phyloP scores from a whole-genome alignment of 2,797 vertebrate species.

The Silurus aristotelis region DNA sequence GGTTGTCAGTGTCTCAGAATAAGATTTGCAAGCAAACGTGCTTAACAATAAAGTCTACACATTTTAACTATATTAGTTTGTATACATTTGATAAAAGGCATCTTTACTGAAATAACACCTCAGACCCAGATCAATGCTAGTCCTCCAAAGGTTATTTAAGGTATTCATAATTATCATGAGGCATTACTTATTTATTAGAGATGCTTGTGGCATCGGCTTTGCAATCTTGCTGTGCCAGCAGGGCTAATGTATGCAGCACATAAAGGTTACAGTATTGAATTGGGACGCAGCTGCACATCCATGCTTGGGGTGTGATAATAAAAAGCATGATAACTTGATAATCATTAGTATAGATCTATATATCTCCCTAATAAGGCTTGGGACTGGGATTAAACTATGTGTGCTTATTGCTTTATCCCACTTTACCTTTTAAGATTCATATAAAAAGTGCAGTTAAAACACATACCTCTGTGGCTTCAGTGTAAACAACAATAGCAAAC shows the following conservation, averaged over 20 bases:
- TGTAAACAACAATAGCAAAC: not conserved
- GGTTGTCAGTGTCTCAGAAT: not conserved
- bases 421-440: not conserved
- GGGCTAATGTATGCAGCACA: constrained; percentile 49
- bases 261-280: constrained; percentile 56
- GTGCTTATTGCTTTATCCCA: not conserved
- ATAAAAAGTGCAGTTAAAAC: not conserved
- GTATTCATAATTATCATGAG: constrained; percentile 48
- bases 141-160: constrained; percentile 38
- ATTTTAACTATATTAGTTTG: not conserved
- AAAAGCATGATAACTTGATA: constrained; percentile 38
- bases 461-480: no score
- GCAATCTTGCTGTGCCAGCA: constrained; percentile 44
- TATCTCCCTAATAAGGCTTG: constrained; percentile 5
- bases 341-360: not conserved
- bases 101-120: constrained; percentile 27
- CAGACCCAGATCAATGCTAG: constrained; percentile 23
- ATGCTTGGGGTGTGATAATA: constrained; percentile 29
- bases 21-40: not conserved
- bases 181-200: constrained; percentile 57
- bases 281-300: constrained; percentile 35
- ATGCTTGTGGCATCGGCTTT: constrained; percentile 43
- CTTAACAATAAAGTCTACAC: not conserved
- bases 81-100: constrained; percentile 8
- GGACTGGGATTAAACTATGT: not conserved